Conservation (phyloP, 2,113 vertebrate genomes). For the Tragelaphus strepsiceros region DNA sequence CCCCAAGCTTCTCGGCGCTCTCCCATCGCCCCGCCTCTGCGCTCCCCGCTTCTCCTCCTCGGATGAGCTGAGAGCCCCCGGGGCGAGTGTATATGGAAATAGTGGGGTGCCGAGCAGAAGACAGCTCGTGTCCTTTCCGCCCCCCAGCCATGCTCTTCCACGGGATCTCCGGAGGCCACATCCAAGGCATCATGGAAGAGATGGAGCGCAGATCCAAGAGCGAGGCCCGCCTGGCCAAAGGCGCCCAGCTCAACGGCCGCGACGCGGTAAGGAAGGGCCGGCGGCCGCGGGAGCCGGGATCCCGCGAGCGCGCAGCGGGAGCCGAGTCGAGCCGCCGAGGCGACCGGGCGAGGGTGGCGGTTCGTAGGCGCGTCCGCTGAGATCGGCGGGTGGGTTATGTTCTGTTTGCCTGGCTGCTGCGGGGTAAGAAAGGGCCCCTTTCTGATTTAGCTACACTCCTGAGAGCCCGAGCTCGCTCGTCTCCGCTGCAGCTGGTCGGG, state of each 20-base stretch:
- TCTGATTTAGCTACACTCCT: fast-evolving
- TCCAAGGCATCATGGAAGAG: slow-evolving; percentile 99
- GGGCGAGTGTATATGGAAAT: slow-evolving; percentile 97
- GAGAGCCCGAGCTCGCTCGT: neutral
- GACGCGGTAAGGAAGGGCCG: slow-evolving; percentile 93
- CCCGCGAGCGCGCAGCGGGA: neutral
- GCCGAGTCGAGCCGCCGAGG: neutral
- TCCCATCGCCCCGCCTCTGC: slow-evolving; percentile 72
- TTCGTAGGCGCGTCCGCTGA: neutral
- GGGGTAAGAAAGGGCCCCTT: neutral
- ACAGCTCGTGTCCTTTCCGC: slow-evolving; percentile 97
- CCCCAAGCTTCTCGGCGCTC: neutral
- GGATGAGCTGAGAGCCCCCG: slow-evolving; percentile 89
- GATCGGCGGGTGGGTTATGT: neutral
- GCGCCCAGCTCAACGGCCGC: slow-evolving; percentile 96
- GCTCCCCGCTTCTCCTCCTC: slow-evolving; percentile 32
- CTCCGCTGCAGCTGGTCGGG: neutral
- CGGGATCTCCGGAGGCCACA: slow-evolving; percentile 99
- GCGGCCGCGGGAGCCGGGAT: neutral
- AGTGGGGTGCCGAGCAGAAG: slow-evolving; percentile 96
- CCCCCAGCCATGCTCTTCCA: slow-evolving; percentile 99
- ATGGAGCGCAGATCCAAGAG: slow-evolving; percentile 98
- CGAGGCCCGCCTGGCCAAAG: slow-evolving; percentile 95
- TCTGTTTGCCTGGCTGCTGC: too few species aligned
- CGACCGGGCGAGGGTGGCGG: neutral